Evolutionary conservation across 2,113 vertebrate genomes (phyloP).

Genomic region (Prunella fulvescens): DNA sequence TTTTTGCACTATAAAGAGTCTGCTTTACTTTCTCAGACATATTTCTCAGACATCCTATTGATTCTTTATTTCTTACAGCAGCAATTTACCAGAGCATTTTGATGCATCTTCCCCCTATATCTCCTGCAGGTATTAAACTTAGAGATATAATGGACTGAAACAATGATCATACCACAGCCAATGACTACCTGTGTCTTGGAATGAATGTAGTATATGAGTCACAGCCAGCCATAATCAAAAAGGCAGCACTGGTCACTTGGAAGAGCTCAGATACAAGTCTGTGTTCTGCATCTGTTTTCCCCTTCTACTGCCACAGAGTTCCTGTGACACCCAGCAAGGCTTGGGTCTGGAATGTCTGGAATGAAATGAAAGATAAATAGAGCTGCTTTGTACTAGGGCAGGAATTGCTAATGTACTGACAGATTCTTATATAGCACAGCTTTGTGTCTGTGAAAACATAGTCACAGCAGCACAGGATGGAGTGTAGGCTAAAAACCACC

Average conservation of each 20-base stretch:
- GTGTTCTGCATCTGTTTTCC: background rate
- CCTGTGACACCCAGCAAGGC: background rate
- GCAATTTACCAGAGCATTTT: background rate
- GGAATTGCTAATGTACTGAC: background rate
- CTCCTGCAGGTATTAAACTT: background rate
- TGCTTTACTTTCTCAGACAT: background rate
- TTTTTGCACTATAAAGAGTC: background rate
- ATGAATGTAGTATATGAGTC: background rate
- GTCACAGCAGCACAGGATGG: background rate
- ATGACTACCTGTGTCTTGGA: slow-evolving; percentile 11
- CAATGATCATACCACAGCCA: background rate
- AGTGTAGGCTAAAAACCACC: background rate
- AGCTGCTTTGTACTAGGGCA: background rate
- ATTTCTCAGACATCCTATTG: background rate
- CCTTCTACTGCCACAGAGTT: background rate
- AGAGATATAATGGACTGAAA: background rate
- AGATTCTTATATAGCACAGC: background rate
- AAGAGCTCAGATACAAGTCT: background rate
- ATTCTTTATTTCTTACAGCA: background rate
- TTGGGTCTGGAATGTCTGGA: background rate
- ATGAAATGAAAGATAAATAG: background rate
- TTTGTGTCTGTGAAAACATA: background rate
- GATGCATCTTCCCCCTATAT: background rate
- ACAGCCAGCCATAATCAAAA: background rate
- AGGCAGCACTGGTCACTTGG: background rate